These are phyloP conservation scores for Agrochola litura DNA, from an alignment of 2,888 invertebrate species.

Conservation along the genomic window DNA sequence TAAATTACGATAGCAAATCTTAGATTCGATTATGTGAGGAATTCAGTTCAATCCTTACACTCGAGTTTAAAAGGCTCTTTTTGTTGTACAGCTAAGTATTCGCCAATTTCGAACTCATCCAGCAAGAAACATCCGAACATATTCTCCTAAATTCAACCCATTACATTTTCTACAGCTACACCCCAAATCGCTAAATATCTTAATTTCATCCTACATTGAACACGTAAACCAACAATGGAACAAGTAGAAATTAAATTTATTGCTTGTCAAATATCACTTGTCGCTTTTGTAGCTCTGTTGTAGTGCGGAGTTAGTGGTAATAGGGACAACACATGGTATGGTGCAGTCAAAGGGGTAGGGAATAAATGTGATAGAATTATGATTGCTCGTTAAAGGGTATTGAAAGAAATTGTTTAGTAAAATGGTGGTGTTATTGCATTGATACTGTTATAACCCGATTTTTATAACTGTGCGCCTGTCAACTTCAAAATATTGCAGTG, in stretches of 20 bases:
- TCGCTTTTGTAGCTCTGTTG: conserved; percentile 78
- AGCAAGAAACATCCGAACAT: conserved; percentile 7
- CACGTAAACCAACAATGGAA: conserved; percentile 81
- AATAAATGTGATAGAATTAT: conserved; percentile 75
- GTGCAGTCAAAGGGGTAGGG: conserved; percentile 81
- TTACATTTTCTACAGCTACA: conserved; percentile 60
- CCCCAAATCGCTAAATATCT: conserved; percentile 77
- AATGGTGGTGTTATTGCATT: conserved; percentile 9
- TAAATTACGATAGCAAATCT: too few species aligned
- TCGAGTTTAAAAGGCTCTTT: too few species aligned
- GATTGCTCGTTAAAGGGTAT: conserved; percentile 74
- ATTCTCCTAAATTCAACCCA: conserved; percentile 39
- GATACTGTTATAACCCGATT: neutral
- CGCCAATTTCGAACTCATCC: neutral
- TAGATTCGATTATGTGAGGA: too few species aligned
- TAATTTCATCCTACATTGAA: conserved; percentile 84
- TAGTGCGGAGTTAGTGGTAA: conserved; percentile 79
- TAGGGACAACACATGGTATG: conserved; percentile 86
- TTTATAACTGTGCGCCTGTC: too few species aligned
- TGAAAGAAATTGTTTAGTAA: conserved; percentile 62
- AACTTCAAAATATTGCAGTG: too few species aligned
- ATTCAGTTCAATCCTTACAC: too few species aligned
- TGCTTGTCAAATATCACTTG: conserved; percentile 88
- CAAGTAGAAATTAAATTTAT: conserved; percentile 86
- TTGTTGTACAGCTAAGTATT: too few species aligned